phyloP scores from a whole-genome alignment of 2,113 vertebrate genomes.

The Cyprinus carpio region DNA sequence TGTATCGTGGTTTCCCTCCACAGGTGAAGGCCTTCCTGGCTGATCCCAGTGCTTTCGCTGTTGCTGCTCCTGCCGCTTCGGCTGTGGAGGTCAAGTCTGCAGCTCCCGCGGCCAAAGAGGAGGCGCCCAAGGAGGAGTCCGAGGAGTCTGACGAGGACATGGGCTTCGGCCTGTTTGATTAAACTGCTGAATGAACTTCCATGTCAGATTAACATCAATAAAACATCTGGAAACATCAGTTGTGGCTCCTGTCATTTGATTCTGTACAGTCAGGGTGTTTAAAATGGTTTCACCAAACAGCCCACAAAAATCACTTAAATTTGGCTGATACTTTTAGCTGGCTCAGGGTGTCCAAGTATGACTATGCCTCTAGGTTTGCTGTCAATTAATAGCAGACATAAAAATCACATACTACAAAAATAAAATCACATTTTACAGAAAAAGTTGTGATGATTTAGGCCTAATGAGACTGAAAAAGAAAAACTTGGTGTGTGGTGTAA shows the following conservation, averaged over 20 bases:
- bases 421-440: too few relatives aligned
- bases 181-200: conserved; percentile 42
- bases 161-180: conserved; percentile 96
- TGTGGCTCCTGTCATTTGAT: background rate
- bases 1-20: background rate
- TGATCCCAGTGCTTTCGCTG: conserved; percentile 90
- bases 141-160: conserved; percentile 96
- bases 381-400: too few relatives aligned
- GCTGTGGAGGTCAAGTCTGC: conserved; percentile 67
- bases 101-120: conserved; percentile 81
- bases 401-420: too few relatives aligned
- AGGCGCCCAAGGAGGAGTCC: conserved; percentile 85
- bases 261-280: too few relatives aligned
- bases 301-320: too few relatives aligned
- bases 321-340: too few relatives aligned
- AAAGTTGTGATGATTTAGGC: too few relatives aligned
- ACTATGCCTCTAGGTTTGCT: too few relatives aligned
- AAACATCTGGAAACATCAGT: conserved; percentile 25
- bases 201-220: conserved; percentile 44
- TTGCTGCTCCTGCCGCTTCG: conserved; percentile 73
- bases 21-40: conserved; percentile 94
- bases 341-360: too few relatives aligned
- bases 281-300: too few relatives aligned
- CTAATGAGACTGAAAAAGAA: too few relatives aligned
- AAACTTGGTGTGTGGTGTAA: too few relatives aligned